Evolutionary conservation across 2,797 vertebrate species (phyloP).

Genomic region (Karalla daura): DNA sequence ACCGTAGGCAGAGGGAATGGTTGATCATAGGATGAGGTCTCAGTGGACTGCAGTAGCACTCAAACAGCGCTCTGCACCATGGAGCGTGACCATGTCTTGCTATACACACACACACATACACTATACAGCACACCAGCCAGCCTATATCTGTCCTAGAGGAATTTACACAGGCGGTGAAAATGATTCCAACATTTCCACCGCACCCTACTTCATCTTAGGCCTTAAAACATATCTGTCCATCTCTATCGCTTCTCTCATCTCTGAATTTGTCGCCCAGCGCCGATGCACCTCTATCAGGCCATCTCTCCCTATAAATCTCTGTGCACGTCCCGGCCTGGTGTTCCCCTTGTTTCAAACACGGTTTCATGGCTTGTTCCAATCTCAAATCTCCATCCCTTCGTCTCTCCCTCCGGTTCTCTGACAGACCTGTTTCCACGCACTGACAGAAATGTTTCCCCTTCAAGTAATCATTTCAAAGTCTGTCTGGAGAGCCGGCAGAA

Average conservation of each 20-base stretch:
- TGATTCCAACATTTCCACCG: slow-evolving; percentile 29
- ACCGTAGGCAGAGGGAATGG: slow-evolving; percentile 19
- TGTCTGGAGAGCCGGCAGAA: slow-evolving; percentile 49
- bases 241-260: slow-evolving; percentile 40
- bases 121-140: slow-evolving; percentile 7
- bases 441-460: slow-evolving; percentile 58
- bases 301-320: slow-evolving; percentile 64
- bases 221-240: slow-evolving; percentile 51
- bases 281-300: slow-evolving; percentile 41
- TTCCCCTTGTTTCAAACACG: slow-evolving; percentile 54
- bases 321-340: slow-evolving; percentile 32
- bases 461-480: slow-evolving; percentile 63
- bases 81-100: slow-evolving; percentile 35
- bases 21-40: slow-evolving; percentile 47
- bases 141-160: slow-evolving; percentile 16
- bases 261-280: slow-evolving; percentile 46
- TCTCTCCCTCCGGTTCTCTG: slow-evolving; percentile 34
- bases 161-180: slow-evolving; percentile 53
- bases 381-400: slow-evolving; percentile 47
- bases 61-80: slow-evolving; percentile 14
- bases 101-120: slow-evolving; percentile 16
- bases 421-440: slow-evolving; percentile 50
- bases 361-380: slow-evolving; percentile 51
- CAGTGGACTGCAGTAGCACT: slow-evolving; percentile 38
- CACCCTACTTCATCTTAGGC: slow-evolving; percentile 54